Percentiles rank a stretch among this genome's conserved stretches.
These are phyloP conservation scores for Oxyteleia sp. DNA, from an alignment of 2,888 invertebrate genomes.

Conservation along the genomic window DNA sequence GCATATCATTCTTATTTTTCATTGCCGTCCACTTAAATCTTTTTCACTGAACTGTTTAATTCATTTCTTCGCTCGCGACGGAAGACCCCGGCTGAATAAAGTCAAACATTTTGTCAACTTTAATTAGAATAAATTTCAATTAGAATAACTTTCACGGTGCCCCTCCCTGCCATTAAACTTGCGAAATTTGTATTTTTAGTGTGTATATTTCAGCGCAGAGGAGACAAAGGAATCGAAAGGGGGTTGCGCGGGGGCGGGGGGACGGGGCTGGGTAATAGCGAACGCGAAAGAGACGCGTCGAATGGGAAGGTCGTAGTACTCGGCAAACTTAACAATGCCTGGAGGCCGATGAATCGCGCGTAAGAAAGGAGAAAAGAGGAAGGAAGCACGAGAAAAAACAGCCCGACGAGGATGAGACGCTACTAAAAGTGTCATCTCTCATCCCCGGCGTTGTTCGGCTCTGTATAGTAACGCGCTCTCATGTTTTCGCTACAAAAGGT, in stretches of 20 bases:
- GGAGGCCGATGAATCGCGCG: constrained; percentile 77
- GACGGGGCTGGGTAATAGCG: constrained; percentile 25
- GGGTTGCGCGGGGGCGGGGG: neutral
- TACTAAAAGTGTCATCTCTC: constrained; percentile 82
- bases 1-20: too few species aligned
- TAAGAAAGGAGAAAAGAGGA: constrained; percentile 70
- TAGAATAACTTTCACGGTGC: constrained; percentile 14
- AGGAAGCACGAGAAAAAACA: constrained; percentile 48
- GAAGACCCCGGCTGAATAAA: neutral
- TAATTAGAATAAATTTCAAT: constrained; percentile 39
- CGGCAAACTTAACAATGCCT: constrained; percentile 82
- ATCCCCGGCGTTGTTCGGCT: constrained; percentile 64
- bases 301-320: constrained; percentile 58
- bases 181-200: constrained; percentile 66
- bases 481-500: constrained; percentile 66
- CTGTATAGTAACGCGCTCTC: constrained; percentile 46
- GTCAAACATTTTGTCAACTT: constrained; percentile 19
- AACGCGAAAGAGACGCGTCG: constrained; percentile 66
- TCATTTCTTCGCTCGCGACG: neutral
- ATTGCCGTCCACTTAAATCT: too few species aligned
- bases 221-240: constrained; percentile 76
- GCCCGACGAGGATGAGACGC: constrained; percentile 71
- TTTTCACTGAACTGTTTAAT: neutral
- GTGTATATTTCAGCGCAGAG: constrained; percentile 75
- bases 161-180: constrained; percentile 18